Percentiles rank a stretch among this genome's conserved stretches.
Evolutionary conservation across 2,113 vertebrate genomes (phyloP).

Genomic region (Sclerurus mexicanus): DNA sequence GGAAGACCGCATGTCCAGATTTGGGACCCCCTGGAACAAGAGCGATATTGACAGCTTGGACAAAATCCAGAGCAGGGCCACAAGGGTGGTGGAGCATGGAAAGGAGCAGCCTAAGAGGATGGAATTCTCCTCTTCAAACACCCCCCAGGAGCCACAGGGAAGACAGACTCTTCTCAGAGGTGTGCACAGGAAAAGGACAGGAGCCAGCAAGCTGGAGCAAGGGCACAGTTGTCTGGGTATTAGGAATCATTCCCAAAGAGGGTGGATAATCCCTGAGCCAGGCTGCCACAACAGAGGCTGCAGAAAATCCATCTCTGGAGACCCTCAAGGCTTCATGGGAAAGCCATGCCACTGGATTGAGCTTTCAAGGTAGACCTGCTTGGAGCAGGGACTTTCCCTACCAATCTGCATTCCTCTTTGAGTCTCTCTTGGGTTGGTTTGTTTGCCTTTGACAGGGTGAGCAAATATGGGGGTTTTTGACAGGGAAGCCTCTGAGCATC

Average conservation of each 20-base stretch:
- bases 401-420: background rate
- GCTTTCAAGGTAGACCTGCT: background rate
- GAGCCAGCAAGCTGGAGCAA: background rate
- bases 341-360: background rate
- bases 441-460: background rate
- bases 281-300: background rate
- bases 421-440: background rate
- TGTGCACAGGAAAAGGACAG: background rate
- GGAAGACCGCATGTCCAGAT: fast-evolving
- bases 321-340: too few relatives aligned
- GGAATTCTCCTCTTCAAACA: background rate
- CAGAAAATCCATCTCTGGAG: background rate
- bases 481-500: background rate
- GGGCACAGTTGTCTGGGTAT: background rate
- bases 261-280: background rate
- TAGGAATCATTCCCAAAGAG: background rate
- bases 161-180: background rate
- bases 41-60: background rate
- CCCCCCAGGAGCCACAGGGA: background rate
- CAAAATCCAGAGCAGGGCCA: background rate
- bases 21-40: background rate
- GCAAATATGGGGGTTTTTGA: background rate
- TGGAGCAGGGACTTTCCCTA: background rate
- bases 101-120: background rate
- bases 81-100: background rate